These are phyloP conservation scores for Hirtodrosophila histrioides DNA, from an alignment of 2,888 invertebrate genomes.

Conservation along the genomic window DNA sequence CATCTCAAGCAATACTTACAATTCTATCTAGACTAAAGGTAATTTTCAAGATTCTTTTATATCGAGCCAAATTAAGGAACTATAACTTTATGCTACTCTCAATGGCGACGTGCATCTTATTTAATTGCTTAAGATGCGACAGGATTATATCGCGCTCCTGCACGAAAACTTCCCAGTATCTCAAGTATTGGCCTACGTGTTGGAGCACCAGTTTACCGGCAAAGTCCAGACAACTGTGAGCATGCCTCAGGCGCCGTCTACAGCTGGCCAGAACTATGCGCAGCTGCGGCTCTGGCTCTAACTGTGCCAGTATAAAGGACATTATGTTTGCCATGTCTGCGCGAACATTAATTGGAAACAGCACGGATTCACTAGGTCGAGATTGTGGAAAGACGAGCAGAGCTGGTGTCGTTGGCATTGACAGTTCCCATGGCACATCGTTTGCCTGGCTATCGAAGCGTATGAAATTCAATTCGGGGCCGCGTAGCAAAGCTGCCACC, in stretches of 20 bases:
- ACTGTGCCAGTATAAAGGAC: conserved; percentile 90
- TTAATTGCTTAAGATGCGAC: conserved; percentile 69
- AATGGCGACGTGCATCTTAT: conserved; percentile 70
- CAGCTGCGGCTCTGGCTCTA: conserved; percentile 84
- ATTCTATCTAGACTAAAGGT: conserved; percentile 30
- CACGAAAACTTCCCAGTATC: conserved; percentile 73
- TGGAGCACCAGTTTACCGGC: conserved; percentile 70
- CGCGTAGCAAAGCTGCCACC: conserved; percentile 59
- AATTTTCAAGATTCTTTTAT: conserved; percentile 5
- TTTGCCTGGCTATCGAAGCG: conserved; percentile 93
- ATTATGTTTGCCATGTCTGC: conserved; percentile 85
- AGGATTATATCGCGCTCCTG: conserved; percentile 66
- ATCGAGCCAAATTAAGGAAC: conserved; percentile 7
- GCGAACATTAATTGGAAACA: conserved; percentile 87
- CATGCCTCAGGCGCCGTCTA: conserved; percentile 52
- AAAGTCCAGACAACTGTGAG: conserved; percentile 73
- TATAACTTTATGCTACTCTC: conserved; percentile 68
- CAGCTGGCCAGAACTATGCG: conserved; percentile 65
- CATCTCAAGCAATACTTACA: conserved; percentile 18
- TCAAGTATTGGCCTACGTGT: conserved; percentile 73
- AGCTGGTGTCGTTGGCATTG: conserved; percentile 91
- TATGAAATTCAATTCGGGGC: conserved; percentile 85
- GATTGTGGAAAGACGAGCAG: conserved; percentile 91
- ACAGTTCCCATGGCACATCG: conserved; percentile 92
- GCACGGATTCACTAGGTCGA: conserved; percentile 87